Conservation (phyloP, 2,888 invertebrate species). For the Stenolophus ochropezus region DNA sequence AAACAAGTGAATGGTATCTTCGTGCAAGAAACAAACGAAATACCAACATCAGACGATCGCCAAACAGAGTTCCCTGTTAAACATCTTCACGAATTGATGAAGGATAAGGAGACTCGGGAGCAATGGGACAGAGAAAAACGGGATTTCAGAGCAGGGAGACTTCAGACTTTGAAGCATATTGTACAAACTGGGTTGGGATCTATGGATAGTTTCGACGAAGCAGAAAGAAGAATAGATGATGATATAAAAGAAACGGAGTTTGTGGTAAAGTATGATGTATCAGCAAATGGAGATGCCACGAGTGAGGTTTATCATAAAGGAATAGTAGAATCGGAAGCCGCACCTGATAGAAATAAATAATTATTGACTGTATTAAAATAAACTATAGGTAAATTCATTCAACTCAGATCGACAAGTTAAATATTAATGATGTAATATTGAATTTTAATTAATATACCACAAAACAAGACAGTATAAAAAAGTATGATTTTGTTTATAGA, state of each 20-base stretch:
- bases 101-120: constrained; percentile 69
- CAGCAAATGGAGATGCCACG: constrained; percentile 75
- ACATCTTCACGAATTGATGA: constrained; percentile 74
- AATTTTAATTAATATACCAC: no score
- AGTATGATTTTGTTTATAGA: no score
- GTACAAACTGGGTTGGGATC: constrained; percentile 71
- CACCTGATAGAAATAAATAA: constrained; percentile 64
- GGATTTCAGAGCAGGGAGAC: constrained; percentile 67
- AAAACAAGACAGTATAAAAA: no score
- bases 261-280: constrained; percentile 77
- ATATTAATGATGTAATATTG: no score
- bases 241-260: constrained; percentile 76
- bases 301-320: constrained; percentile 78
- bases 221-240: constrained; percentile 63
- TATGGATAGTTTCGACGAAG: constrained; percentile 68
- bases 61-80: constrained; percentile 73
- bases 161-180: constrained; percentile 71
- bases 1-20: constrained; percentile 73
- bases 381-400: not conserved
- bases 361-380: constrained; percentile 12
- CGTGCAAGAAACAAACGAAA: constrained; percentile 75
- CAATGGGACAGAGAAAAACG: constrained; percentile 61
- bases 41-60: constrained; percentile 73
- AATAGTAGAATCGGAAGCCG: constrained; percentile 75
- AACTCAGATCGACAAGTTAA: not conserved